Evolutionary conservation across 2,113 vertebrate species (phyloP), one percentile per base, ranked within the genome.

Genomic region (Propithecus coquereli): DNA sequence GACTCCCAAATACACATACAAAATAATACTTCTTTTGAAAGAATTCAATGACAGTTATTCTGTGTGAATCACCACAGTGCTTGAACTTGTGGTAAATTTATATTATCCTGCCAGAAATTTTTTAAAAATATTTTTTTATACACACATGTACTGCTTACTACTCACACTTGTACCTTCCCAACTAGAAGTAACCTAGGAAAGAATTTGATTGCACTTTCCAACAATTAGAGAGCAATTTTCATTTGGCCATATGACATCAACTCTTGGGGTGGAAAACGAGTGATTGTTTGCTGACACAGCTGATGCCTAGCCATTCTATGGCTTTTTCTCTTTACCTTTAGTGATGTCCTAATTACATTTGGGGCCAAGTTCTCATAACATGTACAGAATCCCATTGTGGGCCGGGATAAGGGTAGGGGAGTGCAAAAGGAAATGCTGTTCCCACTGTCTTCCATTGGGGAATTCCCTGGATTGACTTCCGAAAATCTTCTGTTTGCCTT

Each of bases 401-500:
- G 76, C 96, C 40, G 93, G 89, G 80, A 50, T 52, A 37, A 77
- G 81, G 71, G 71, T 16, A 57, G 59, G 82, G 59, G 8, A 86
- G 11, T 59, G 6, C 65, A 45, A 77, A 81, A 91, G 74, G 68
- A 96, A 94, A 66, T 57, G 30, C 13, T 50, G 4, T 80, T 89
- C 73, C 91, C 83, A 5, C 61, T n/a, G 20, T 27, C 86, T 93
- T 87, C 86, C 70, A 40, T 83, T 76, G 70, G 45, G 92, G 59
- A 80, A 82, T 87, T 14, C 89, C 37, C 80, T 81, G 74, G n/a
- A 93, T 84, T 95, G 83, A 96, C 76, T 80, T 71, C 71, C 84
- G 94, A 98, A 95, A 97, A 97, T 97, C 52, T 94, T 98, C 74
- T 98, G 97, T 96, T 99, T 98, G 71, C 97, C 96, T 98, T 98